Base-by-base conservation (phyloP, 2,113 vertebrate genomes). In the Oplegnathus fasciatus region DNA sequence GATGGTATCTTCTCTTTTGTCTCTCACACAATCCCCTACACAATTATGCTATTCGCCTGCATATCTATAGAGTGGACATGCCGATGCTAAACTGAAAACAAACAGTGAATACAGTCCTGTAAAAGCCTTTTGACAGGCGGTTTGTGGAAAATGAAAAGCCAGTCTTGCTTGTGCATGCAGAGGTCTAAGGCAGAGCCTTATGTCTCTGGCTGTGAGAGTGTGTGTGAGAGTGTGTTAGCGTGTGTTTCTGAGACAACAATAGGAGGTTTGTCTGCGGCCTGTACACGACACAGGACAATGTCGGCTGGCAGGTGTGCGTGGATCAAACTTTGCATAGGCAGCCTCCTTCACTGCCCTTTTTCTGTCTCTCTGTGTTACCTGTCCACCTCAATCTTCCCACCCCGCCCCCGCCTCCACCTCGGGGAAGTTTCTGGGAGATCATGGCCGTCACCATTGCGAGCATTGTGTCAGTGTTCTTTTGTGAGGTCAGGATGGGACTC, bases 301-400 rank as follows among this genome's bases (percentile, higher is more conserved):
- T 75, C 22, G 42, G 66, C 84, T 85, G 86, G 92, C 96, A 96
- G 95, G 95, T 96, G 95, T 95, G 94, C 70, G 14, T 62, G 89
- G 87, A 84, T 86, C 71, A 90, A 90, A 90, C 94, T 96, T 96
- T 96, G 95, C 95, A 96, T 96, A 95, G 92, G 67, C 89, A 75
- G 85, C 86, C 92, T 93, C 86, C 90, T 87, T 46, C 89, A 87
- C 61, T 72, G 83, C 54, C 62, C 61, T 57, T 65, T 87, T 66
- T 88, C 81, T 77, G 66, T 34, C 26, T 85, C 76, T 86, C 87
- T 81, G 6, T 42, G 54, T 44, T 85, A 61, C 84, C 76, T 74
- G 73, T 84, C 86, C 88, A 83, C 62, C 88, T 72, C 81, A 66
- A 75, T 6, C 71, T 65, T 69, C 60, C 71, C 77, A 48, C 75